These are phyloP conservation scores for Craseonycteris thonglongyai DNA, from an alignment of 2,113 vertebrate genomes.

Conservation along the genomic window DNA sequence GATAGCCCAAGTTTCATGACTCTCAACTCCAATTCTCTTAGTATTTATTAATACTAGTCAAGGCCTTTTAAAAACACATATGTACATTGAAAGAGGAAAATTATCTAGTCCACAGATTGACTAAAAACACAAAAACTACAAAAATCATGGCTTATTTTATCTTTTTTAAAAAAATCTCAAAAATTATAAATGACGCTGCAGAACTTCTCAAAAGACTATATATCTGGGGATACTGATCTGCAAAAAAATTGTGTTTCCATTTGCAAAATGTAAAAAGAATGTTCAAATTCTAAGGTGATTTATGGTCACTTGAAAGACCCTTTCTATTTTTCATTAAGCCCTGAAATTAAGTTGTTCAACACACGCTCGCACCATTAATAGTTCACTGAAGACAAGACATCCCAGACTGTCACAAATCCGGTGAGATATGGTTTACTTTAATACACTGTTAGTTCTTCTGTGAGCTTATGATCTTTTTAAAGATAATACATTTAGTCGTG, in stretches of 20 bases:
- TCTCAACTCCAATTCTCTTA: not conserved
- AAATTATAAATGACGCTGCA: not conserved
- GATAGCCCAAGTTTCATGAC: not conserved
- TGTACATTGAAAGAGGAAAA: not conserved
- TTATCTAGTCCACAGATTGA: not conserved
- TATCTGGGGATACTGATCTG: conserved; percentile 14
- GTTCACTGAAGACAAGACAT: not conserved
- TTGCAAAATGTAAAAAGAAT: not conserved
- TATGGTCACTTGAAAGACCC: not conserved
- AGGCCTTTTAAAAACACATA: not conserved
- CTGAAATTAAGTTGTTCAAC: not conserved
- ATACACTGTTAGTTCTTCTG: not conserved
- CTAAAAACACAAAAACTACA: not conserved
- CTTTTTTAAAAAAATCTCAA: not conserved
- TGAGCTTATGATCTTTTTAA: not conserved
- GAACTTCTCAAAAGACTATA: not conserved
- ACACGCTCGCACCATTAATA: not conserved
- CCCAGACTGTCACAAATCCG: not conserved
- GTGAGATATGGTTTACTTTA: not conserved
- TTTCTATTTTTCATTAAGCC: conserved; percentile 4
- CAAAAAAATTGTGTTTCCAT: not conserved
- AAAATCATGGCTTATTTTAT: not conserved
- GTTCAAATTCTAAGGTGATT: not conserved
- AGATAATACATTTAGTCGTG: not conserved
- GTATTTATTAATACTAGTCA: not conserved